Conservation (phyloP, 1,140 invertebrate genomes). For the Stenopsyche tienmushanensis region DNA sequence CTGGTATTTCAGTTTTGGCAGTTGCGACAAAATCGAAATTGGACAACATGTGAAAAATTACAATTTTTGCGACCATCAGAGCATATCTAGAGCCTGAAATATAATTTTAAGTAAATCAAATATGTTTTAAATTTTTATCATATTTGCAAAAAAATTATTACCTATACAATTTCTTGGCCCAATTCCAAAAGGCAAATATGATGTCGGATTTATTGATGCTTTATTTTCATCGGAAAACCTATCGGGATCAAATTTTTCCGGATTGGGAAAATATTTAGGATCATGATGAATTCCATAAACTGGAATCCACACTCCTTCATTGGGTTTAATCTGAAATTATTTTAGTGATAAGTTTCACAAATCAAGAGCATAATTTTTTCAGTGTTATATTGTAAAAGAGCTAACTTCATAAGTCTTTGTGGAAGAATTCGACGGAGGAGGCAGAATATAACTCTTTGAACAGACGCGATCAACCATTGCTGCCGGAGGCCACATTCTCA, state of each 20-base stretch:
- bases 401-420: constrained; percentile 4
- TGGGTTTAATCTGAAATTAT: constrained; percentile 37
- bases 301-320: constrained; percentile 44
- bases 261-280: constrained; percentile 57
- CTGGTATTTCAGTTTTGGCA: constrained; percentile 46
- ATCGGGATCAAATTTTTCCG: constrained; percentile 55
- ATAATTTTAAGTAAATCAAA: neutral
- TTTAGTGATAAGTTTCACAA: neutral
- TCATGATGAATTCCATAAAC: constrained; percentile 57
- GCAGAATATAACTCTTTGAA: constrained; percentile 42
- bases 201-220: constrained; percentile 4
- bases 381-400: neutral
- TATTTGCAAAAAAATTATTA: constrained; percentile 15
- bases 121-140: neutral
- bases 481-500: constrained; percentile 60
- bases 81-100: constrained; percentile 53
- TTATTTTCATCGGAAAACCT: constrained; percentile 46
- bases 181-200: constrained; percentile 24
- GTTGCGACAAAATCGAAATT: constrained; percentile 45
- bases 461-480: constrained; percentile 52
- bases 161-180: constrained; percentile 36
- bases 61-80: constrained; percentile 52
- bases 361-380: neutral
- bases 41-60: constrained; percentile 43
- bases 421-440: constrained; percentile 3